Conservation (phyloP, 2,888 invertebrate genomes). For the Cephus rjabovi region DNA sequence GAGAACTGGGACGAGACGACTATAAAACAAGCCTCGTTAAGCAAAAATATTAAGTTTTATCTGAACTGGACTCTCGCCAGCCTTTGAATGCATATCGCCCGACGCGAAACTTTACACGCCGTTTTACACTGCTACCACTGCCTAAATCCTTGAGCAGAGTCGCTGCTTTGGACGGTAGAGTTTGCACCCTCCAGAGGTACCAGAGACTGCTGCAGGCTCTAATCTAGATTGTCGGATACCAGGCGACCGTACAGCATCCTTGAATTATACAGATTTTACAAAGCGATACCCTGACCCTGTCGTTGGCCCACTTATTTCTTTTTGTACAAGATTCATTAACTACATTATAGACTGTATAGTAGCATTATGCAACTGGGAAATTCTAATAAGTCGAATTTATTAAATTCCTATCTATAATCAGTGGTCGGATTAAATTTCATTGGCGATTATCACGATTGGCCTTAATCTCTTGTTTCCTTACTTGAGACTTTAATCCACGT, state of each 20-base stretch:
- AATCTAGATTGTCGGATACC: not conserved
- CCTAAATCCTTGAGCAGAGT: slow-evolving; percentile 23
- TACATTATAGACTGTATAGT: not conserved
- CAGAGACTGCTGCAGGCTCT: not conserved
- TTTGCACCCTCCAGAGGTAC: not conserved
- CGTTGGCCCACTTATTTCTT: not conserved
- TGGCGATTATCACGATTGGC: not conserved
- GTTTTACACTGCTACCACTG: slow-evolving; percentile 22
- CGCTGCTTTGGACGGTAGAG: not conserved
- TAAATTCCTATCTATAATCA: not conserved
- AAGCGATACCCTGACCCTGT: not conserved
- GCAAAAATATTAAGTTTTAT: slow-evolving; percentile 60
- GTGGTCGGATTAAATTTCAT: not conserved
- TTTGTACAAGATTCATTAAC: not conserved
- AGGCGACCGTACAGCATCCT: not conserved
- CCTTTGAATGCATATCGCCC: slow-evolving; percentile 44
- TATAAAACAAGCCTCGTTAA: slow-evolving; percentile 58
- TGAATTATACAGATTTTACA: not conserved
- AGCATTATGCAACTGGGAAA: not conserved
- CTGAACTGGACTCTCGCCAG: slow-evolving; percentile 55
- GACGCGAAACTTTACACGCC: slow-evolving; percentile 26
- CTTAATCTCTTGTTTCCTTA: not conserved
- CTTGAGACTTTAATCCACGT: not conserved
- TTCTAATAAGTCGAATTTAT: not conserved
- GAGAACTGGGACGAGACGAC: slow-evolving; percentile 44